A percentile compares a stretch with the other conserved stretches of the same genome.
phyloP scores from a whole-genome alignment of 1,140 invertebrate species.

The Drosophila elegans region DNA sequence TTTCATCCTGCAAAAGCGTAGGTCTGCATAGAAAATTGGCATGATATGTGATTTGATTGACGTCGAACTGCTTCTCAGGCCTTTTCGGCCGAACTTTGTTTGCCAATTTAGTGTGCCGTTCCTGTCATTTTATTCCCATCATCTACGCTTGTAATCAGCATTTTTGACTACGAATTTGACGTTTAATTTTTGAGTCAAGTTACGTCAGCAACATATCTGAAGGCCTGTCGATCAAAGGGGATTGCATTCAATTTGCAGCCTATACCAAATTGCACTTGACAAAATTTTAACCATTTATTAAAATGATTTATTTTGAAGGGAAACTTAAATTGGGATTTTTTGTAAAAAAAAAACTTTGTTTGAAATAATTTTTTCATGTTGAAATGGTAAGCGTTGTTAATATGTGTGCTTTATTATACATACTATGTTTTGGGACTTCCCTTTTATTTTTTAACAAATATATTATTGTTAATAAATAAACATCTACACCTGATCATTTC shows the following conservation, averaged over 20 bases:
- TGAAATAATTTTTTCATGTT: too few species aligned
- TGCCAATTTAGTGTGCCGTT: slow-evolving; percentile 48
- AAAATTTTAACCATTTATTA: not conserved
- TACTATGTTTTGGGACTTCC: too few species aligned
- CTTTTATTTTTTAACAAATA: too few species aligned
- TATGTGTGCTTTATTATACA: too few species aligned
- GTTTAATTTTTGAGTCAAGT: slow-evolving; percentile 58
- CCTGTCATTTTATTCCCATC: slow-evolving; percentile 71
- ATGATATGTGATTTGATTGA: slow-evolving; percentile 79
- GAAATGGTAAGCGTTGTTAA: too few species aligned
- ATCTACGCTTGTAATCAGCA: slow-evolving; percentile 52
- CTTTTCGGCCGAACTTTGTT: slow-evolving; percentile 41
- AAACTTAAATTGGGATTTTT: too few species aligned
- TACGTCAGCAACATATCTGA: slow-evolving; percentile 39
- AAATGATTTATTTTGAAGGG: too few species aligned
- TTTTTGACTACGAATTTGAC: slow-evolving; percentile 49
- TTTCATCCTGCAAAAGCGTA: not conserved
- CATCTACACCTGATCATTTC: too few species aligned
- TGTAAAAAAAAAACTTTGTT: too few species aligned
- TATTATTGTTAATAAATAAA: too few species aligned
- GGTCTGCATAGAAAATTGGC: slow-evolving; percentile 72
- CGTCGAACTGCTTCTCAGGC: slow-evolving; percentile 32
- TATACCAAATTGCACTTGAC: not conserved
- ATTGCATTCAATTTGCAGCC: slow-evolving; percentile 58
- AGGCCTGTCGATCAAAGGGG: slow-evolving; percentile 52